Base-by-base conservation (phyloP, 2,888 invertebrate genomes). In the Euplexia lucipara region DNA sequence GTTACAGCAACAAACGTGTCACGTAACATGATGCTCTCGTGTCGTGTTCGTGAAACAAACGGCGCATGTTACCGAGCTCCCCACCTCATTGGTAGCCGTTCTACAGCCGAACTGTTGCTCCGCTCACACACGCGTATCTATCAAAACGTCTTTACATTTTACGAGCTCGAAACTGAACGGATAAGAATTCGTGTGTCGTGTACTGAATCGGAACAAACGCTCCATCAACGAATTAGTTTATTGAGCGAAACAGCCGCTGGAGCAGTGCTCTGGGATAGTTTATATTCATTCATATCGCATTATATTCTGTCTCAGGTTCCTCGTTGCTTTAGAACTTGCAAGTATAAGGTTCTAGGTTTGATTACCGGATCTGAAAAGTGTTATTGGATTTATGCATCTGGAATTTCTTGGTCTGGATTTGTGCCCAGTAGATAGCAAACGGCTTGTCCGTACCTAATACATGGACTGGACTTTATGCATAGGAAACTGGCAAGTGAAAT, bases 161-260 rank as follows among this genome's bases (percentile, higher is more conserved):
- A 81, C 62, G 70, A 77, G 52, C 54, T 56, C 61, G 35, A 54
- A 67, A 57, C 68, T 44, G 48, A 70, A 81, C 53, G 70, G 59
- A 66, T 61, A 72, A 75, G 61, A 70, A 52, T 58, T 66, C 60
- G 60, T 62, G 58, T 68, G 62, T 68, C 41, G 74, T 64, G 67
- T 66, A 64, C 44, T 57, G 56, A 68, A 67, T 71, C 68, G 75
- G 59, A 79, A 75, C 18, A 44, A 64, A 73, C 71, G 67, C 71
- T 70, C 61, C 69, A 67, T 82, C 63, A 59, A 74, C 68, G 71
- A 74, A 81, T 82, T 78, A 82, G 75, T 79, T 79, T 81, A 81
- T 78, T 79, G 73, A 78, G 81, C 69, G 80, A 78, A 73, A 69
- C 71, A 56, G 63, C 45, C 58, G 63, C 56, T 56, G 51, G 49